Conservation (phyloP, 2,888 invertebrate species). For the Hydrotaea cyrtoneurina region DNA sequence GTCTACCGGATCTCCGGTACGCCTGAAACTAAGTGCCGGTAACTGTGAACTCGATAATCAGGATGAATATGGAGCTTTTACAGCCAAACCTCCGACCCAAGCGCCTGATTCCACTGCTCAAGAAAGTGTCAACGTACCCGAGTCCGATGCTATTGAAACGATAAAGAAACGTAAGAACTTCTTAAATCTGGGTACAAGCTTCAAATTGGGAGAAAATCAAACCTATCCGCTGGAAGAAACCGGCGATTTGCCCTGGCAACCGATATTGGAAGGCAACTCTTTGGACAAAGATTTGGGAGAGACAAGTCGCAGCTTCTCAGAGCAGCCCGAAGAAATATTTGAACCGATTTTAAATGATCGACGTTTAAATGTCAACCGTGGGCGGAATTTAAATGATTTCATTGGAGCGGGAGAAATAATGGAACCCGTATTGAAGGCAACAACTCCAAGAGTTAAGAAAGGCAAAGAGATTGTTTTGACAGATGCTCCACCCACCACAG, state of each 20-base stretch:
- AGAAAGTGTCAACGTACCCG: slow-evolving; percentile 70
- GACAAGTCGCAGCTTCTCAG: slow-evolving; percentile 77
- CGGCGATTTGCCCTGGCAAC: slow-evolving; percentile 82
- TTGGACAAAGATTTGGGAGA: slow-evolving; percentile 79
- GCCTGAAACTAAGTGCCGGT: slow-evolving; percentile 88
- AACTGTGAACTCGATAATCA: slow-evolving; percentile 86
- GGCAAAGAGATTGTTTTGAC: slow-evolving; percentile 74
- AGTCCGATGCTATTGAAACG: slow-evolving; percentile 76
- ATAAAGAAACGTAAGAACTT: slow-evolving; percentile 79
- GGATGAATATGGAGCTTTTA: slow-evolving; percentile 76
- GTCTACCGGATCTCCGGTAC: slow-evolving; percentile 87
- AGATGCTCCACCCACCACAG: slow-evolving; percentile 46
- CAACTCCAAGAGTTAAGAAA: slow-evolving; percentile 81
- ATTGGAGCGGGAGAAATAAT: slow-evolving; percentile 84
- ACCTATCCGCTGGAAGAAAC: slow-evolving; percentile 73
- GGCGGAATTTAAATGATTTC: slow-evolving; percentile 75
- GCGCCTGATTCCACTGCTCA: slow-evolving; percentile 74
- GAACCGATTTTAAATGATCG: slow-evolving; percentile 82
- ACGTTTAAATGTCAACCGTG: slow-evolving; percentile 73
- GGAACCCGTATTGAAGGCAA: slow-evolving; percentile 87
- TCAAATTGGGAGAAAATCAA: slow-evolving; percentile 77
- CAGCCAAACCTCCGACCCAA: slow-evolving; percentile 69
- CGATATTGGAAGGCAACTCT: slow-evolving; percentile 82
- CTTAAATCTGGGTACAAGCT: slow-evolving; percentile 79
- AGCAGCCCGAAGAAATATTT: slow-evolving; percentile 81